Percentiles rank a stretch among this genome's conserved stretches.
Evolutionary conservation across 2,113 vertebrate species (phyloP).

Genomic region (Physeter macrocephalus): DNA sequence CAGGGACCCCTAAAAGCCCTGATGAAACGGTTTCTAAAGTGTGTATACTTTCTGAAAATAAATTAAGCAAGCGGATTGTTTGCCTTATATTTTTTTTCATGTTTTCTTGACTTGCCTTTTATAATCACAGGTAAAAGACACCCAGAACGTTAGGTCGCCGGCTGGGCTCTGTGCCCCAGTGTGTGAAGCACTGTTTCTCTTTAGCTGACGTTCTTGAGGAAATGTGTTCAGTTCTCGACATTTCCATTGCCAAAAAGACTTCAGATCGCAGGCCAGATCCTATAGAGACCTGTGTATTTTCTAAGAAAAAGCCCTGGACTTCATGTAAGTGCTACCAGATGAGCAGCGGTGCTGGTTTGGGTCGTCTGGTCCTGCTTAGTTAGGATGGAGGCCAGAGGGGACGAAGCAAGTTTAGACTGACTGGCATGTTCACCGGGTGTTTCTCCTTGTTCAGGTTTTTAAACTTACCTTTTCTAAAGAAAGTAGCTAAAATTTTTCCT

Average conservation of each 20-base stretch:
- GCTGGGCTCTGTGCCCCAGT: rapidly evolving
- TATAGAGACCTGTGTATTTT: background rate
- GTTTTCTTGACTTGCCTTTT: background rate
- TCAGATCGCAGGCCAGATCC: background rate
- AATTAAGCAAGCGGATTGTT: background rate
- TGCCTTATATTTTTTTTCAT: background rate
- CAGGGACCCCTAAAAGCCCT: background rate
- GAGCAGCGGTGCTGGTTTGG: background rate
- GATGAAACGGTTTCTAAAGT: background rate
- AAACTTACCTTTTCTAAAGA: background rate
- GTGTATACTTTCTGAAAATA: background rate
- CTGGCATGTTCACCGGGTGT: background rate
- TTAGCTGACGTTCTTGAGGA: background rate
- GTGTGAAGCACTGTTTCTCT: background rate
- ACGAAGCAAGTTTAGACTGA: background rate
- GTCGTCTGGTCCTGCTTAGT: background rate
- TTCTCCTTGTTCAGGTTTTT: background rate
- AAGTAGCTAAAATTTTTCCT: background rate
- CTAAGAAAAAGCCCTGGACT: background rate
- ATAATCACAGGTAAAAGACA: too few relatives aligned
- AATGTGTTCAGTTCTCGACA: background rate
- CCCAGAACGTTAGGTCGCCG: background rate
- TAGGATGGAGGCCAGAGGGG: rapidly evolving
- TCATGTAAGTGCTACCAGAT: background rate
- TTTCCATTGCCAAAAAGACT: background rate